Evolutionary conservation across 2,797 vertebrate genomes (phyloP).

Genomic region (Fistularia tabacaria): DNA sequence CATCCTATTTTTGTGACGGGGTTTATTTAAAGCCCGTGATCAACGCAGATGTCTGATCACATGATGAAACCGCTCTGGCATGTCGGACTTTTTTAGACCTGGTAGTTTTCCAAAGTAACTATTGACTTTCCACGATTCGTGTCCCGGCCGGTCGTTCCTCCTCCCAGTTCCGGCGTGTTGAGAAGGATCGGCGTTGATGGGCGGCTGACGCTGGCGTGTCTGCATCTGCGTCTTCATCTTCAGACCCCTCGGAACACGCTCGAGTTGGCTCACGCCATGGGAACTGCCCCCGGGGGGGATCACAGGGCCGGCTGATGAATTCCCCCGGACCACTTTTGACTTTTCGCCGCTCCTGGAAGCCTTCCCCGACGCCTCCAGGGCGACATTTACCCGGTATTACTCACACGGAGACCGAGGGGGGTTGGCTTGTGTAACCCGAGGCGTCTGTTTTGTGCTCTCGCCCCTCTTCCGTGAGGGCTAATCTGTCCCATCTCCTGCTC

Average conservation of each 20-base stretch:
- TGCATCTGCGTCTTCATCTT: constrained; percentile 47
- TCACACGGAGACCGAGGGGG: no score
- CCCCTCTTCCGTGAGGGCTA: constrained; percentile 4
- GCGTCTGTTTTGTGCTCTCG: constrained; percentile 35
- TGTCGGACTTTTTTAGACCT: no score
- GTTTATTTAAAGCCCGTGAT: no score
- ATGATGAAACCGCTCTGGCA: no score
- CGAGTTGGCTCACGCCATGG: constrained; percentile 71
- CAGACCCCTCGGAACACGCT: constrained; percentile 59
- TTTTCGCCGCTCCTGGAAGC: constrained; percentile 70
- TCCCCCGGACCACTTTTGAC: constrained; percentile 68
- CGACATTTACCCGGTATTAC: not conserved
- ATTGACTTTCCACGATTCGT: no score
- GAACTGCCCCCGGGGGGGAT: constrained; percentile 75
- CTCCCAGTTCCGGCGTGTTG: constrained; percentile 19
- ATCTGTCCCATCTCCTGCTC: constrained; percentile 12
- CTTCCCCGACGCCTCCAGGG: constrained; percentile 51
- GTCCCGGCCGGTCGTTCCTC: constrained; percentile 5
- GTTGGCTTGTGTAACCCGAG: constrained; percentile 48
- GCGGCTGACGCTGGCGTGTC: constrained; percentile 43
- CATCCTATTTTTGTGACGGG: no score
- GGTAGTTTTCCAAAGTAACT: no score
- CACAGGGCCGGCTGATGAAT: constrained; percentile 77
- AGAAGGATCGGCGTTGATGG: constrained; percentile 15
- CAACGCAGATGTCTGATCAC: no score